Base-by-base conservation (phyloP, 2,888 invertebrate species). In the Sialis fuliginosa region DNA sequence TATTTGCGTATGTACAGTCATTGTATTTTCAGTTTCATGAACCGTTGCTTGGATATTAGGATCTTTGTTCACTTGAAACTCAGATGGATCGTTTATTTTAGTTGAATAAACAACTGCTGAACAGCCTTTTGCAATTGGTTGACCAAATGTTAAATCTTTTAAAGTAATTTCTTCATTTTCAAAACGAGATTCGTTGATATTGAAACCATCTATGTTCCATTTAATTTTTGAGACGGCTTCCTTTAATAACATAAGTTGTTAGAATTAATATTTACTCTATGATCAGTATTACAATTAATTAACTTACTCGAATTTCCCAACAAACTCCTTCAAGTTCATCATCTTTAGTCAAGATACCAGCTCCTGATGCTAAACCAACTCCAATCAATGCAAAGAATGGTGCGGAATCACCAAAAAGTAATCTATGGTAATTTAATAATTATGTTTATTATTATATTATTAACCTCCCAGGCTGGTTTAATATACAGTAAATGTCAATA, bases 61-160 rank as follows among this genome's bases (percentile, higher is more conserved):
- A 34, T 58, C 51, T 10, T 53, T 52, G 1, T 51, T 48, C 33
- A 12, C 8, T 39, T 46, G 12, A 7, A 46, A 34, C 35, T 34
- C 40, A 48, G 50, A 43, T 48, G 51, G 48, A 54, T 55, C 45
- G 52, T 69, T 72, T 45, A 74, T 65, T 48, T 70, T 69, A 1
- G 82, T 82, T 4, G 79, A 74, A 61, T 87, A 85, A 1, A 89
- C 85, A 32, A 82, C 85, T 31, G 84, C 87, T 52, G 81, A 82
- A 59, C 84, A 81, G 10, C 88, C 88, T 62, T 87, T 84, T 6
- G 80, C 84, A 54, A 89, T 79, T 2, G 77, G 69, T 35, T 75
- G 71, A 1, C 83, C 85, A 52, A 87, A 70, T 48, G 72, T 69
- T 49, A 85, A 68, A 56, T 79, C 69, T 44, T 73, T 67, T 42